A percentile compares a stretch with the other conserved stretches of the same genome.
Conservation (phyloP, 2,113 vertebrate species). For the Hystrix cristata region DNA sequence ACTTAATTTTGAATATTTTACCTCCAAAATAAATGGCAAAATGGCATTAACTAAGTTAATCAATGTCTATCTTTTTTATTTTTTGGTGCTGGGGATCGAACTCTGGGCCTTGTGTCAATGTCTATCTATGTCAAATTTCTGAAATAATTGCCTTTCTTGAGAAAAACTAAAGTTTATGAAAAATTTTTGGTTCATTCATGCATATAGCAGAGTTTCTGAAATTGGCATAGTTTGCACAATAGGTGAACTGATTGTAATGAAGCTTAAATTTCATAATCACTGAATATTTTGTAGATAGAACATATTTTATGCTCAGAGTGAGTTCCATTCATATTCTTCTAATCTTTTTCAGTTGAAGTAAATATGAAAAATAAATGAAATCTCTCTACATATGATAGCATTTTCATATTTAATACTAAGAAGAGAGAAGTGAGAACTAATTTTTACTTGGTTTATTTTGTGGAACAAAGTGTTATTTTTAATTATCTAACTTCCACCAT, state of each 20-base stretch:
- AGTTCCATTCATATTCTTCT: neutral
- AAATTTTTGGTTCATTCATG: neutral
- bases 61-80: neutral
- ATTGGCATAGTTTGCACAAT: neutral
- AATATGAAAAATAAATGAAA: neutral
- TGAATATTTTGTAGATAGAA: constrained; percentile 20
- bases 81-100: too few species aligned
- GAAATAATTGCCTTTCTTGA: neutral
- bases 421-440: neutral
- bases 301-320: neutral
- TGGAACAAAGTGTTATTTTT: constrained; percentile 1
- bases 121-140: neutral
- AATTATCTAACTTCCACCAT: neutral
- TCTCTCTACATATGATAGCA: neutral
- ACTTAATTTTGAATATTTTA: neutral
- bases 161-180: neutral
- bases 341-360: neutral
- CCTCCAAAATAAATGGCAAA: constrained; percentile 13
- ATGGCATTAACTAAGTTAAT: neutral
- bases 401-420: neutral
- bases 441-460: neutral
- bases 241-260: constrained; percentile 27
- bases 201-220: neutral
- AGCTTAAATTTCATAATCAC: neutral
- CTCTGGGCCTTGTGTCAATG: too few species aligned